phyloP scores from a whole-genome alignment of 2,797 vertebrate species.

The Crenichthys baileyi region DNA sequence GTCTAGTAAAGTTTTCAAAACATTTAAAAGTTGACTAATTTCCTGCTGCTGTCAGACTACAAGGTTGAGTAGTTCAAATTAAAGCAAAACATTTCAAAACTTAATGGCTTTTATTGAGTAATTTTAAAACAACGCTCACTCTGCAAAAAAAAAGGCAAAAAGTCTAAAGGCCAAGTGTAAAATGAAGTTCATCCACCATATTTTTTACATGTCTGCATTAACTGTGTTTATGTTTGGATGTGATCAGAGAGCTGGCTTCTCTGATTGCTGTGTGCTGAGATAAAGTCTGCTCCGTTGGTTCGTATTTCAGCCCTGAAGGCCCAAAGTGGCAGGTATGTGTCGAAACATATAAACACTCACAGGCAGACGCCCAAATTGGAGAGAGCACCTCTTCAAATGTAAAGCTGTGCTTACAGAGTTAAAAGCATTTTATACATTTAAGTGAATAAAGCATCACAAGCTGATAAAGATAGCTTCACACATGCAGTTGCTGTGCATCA shows the following conservation, averaged over 20 bases:
- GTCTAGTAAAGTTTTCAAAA: constrained; percentile 10
- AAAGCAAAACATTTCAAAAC: constrained; percentile 35
- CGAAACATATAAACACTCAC: constrained; percentile 60
- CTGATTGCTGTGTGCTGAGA: constrained; percentile 60
- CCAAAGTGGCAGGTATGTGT: constrained; percentile 56
- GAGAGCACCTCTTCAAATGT: constrained; percentile 29
- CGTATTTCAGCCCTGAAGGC: constrained; percentile 68
- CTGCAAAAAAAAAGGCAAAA: constrained; percentile 33
- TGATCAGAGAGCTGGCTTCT: constrained; percentile 55
- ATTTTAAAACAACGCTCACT: constrained; percentile 57
- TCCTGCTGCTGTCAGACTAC: constrained; percentile 22
- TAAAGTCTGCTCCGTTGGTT: constrained; percentile 60
- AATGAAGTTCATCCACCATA: constrained; percentile 59
- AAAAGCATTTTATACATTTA: not conserved
- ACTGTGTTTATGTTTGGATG: constrained; percentile 64
- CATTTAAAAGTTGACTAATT: constrained; percentile 2
- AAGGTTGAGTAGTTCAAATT: constrained; percentile 28
- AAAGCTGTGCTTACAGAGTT: not conserved
- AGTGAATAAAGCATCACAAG: constrained; percentile 2
- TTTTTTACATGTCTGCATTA: constrained; percentile 54
- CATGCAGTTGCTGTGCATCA: not conserved
- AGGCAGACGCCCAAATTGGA: constrained; percentile 29
- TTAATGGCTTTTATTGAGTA: constrained; percentile 23
- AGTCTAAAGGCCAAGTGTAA: constrained; percentile 68
- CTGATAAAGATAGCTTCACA: constrained; percentile 3